phyloP scores from a whole-genome alignment of 1,140 invertebrate genomes.

The Drosophila parvula region DNA sequence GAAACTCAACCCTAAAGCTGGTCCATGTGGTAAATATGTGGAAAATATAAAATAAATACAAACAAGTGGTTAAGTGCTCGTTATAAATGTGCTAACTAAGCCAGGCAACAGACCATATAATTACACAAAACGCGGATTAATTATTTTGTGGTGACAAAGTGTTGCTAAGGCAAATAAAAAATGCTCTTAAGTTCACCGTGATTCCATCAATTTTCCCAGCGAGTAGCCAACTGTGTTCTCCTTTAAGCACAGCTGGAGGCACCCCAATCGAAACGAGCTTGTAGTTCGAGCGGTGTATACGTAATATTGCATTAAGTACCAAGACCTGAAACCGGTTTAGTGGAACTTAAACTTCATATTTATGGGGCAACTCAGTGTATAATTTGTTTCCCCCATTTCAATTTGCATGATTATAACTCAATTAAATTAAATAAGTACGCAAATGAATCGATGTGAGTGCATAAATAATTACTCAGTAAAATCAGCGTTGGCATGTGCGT shows the following conservation, averaged over 20 bases:
- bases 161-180: not conserved
- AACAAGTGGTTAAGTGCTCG: constrained; percentile 4
- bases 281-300: constrained; percentile 45
- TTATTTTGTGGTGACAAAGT: constrained; percentile 14
- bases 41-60: too few relatives aligned
- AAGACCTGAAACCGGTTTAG: constrained; percentile 54
- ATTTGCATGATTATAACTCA: constrained; percentile 39
- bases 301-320: constrained; percentile 39
- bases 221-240: constrained; percentile 2
- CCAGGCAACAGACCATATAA: constrained; percentile 38
- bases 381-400: constrained; percentile 21
- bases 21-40: constrained; percentile 67
- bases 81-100: constrained; percentile 12
- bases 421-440: constrained; percentile 16
- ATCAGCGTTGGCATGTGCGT: constrained; percentile 1
- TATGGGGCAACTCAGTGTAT: constrained; percentile 24
- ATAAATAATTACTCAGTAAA: constrained; percentile 22
- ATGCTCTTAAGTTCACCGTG: constrained; percentile 1
- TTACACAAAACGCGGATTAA: constrained; percentile 8
- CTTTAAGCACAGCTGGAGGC: not conserved
- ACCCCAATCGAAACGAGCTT: constrained; percentile 24
- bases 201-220: not conserved
- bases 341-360: constrained; percentile 23
- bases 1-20: constrained; percentile 54
- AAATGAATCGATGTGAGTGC: constrained; percentile 7